Percentiles rank a stretch among this genome's conserved stretches.
Conservation (phyloP, 2,888 invertebrate genomes). For the Eurytoma californica region DNA sequence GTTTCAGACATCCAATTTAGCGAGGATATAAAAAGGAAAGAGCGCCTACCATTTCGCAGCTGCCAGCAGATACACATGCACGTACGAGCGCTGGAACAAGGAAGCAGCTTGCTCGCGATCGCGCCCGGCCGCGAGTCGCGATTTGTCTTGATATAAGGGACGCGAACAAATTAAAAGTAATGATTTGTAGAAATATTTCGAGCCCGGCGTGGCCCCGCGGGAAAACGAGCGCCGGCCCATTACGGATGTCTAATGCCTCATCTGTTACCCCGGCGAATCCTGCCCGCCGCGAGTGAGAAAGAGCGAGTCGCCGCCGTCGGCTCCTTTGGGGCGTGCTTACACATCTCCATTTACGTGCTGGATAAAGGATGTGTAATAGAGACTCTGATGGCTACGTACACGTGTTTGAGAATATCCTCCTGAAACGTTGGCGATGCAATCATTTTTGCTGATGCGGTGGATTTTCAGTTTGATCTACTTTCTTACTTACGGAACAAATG, state of each 20-base stretch:
- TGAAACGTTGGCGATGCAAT: constrained; percentile 13
- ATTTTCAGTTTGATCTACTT: neutral
- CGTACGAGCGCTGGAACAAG: constrained; percentile 8
- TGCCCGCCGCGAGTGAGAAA: neutral
- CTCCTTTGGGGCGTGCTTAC: constrained; percentile 71
- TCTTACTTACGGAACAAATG: too few species aligned
- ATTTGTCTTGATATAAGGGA: constrained; percentile 56
- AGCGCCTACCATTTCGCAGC: too few species aligned
- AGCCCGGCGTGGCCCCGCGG: constrained; percentile 53
- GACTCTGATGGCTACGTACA: constrained; percentile 23
- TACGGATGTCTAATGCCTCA: constrained; percentile 73
- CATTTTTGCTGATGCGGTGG: constrained; percentile 13
- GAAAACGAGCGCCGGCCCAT: constrained; percentile 45
- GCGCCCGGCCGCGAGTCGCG: constrained; percentile 3
- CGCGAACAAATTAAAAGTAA: constrained; percentile 74
- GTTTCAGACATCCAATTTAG: too few species aligned
- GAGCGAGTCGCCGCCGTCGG: neutral
- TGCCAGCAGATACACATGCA: too few species aligned
- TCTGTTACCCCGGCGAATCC: constrained; percentile 67
- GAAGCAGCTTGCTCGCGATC: constrained; percentile 13
- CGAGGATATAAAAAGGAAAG: too few species aligned
- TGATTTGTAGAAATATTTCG: constrained; percentile 75
- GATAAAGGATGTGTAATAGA: constrained; percentile 66
- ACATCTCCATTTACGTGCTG: constrained; percentile 69
- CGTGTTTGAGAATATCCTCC: neutral